Evolutionary conservation across 2,113 vertebrate species (phyloP), one percentile per base, ranked within the genome.

Genomic region (Barbus barbus): DNA sequence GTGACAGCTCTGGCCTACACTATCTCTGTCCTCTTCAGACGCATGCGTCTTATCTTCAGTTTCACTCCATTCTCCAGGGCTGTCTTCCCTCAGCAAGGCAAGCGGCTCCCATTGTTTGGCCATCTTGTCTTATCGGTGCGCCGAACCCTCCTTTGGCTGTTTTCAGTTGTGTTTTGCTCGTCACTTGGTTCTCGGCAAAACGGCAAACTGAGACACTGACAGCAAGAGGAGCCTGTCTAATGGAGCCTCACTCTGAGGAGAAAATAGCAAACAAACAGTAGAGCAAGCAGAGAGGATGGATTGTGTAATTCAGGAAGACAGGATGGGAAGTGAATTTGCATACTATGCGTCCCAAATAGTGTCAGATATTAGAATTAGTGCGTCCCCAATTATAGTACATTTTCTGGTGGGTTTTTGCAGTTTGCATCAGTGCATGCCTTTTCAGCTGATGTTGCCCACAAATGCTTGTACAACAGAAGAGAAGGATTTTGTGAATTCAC

Each of bases 1-100:
- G 46, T 69, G 77, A 69, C 82, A 84, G 77, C 82, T 84, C 82
- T 56, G 44, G 61, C 60, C 28, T 46, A 38, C 78, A 31, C 69
- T 48, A 73, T 65, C 56, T 71, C 63, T 33, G 3, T 83, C 67
- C 44, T 80, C 85, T 56, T 78, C 67, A 63, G 61, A 73, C 69
- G 14, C 77, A 31, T 28, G 18, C 28, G 36, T 76, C 82, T 87
- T 84, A 82, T 84, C 86, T 82, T 12, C 18, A 20, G 67, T 63
- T 60, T 65, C 78, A 38, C 56, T 38, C 67, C 58, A 51, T 81
- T 81, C 78, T 81, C 83, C 78, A 36, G 77, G 24, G 53, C 77
- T 77, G 48, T 24, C 31, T 13, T 60, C 28, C 82, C 74, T 72
- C 44, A 51, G 77, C 46, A 38, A 28, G 28, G 26, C 24, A 24